Conservation (phyloP, 2,797 vertebrate genomes). For the Xyrichtys novacula region DNA sequence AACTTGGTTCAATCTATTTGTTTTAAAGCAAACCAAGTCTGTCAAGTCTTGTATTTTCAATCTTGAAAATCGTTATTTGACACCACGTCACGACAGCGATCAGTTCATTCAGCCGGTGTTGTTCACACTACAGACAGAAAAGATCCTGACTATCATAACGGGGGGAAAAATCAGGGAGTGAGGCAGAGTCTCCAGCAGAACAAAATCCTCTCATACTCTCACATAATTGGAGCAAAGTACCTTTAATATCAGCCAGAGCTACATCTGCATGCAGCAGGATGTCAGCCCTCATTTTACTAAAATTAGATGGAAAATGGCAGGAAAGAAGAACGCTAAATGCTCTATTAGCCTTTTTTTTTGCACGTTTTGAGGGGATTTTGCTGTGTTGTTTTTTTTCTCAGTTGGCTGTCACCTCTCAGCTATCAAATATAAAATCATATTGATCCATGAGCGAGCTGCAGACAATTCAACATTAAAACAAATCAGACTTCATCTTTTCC, state of each 20-base stretch:
- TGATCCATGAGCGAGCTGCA: conserved; percentile 41
- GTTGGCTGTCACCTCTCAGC: conserved; percentile 4
- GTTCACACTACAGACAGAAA: conserved; percentile 31
- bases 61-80: conserved; percentile 9
- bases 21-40: no score
- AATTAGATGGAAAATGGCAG: conserved; percentile 41
- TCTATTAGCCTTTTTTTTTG: neutral
- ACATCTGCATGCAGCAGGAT: conserved; percentile 55
- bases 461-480: conserved; percentile 31
- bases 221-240: conserved; percentile 55
- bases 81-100: conserved; percentile 29
- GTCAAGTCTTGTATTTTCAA: no score
- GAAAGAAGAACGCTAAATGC: conserved; percentile 22
- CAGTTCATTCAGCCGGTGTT: conserved; percentile 19
- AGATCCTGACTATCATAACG: conserved; percentile 40
- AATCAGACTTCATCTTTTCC: conserved; percentile 18
- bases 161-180: conserved; percentile 11
- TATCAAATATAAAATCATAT: conserved; percentile 58
- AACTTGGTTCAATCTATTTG: no score
- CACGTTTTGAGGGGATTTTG: conserved; percentile 27
- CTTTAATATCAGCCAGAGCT: conserved; percentile 49
- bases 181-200: conserved; percentile 39
- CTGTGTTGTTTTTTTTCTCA: conserved; percentile 10
- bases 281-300: conserved; percentile 46
- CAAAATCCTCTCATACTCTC: conserved; percentile 44